A percentile compares a stretch with the other conserved stretches of the same genome.
These are phyloP conservation scores for Styela clava DNA, from an alignment of 23 tunicate genomes.

Conservation along the genomic window DNA sequence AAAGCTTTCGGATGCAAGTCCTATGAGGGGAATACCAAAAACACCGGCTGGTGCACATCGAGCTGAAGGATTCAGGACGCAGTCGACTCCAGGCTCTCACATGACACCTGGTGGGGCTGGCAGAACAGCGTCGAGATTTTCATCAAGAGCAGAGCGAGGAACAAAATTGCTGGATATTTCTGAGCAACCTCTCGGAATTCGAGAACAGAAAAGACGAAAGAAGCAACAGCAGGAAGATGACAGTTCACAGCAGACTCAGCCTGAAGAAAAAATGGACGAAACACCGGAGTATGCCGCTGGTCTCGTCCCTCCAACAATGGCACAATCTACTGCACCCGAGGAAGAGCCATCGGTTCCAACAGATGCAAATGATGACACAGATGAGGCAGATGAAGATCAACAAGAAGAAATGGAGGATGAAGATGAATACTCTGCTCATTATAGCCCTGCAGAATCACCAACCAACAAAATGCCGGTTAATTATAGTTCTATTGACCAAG, in stretches of 20 bases:
- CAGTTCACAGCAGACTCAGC: not conserved
- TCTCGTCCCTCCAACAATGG: conserved; percentile 43
- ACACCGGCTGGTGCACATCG: conserved; percentile 32
- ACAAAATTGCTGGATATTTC: conserved; percentile 90
- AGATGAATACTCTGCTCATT: not conserved
- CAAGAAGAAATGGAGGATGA: conserved; percentile 20
- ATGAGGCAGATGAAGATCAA: not conserved
- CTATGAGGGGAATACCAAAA: conserved; percentile 43
- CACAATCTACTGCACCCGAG: conserved; percentile 12
- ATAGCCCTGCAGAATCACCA: conserved; percentile 14
- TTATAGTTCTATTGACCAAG: conserved; percentile 9
- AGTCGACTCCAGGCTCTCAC: conserved; percentile 29
- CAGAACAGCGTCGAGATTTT: conserved; percentile 17
- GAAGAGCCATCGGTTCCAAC: conserved; percentile 14
- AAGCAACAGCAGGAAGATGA: conserved; percentile 58
- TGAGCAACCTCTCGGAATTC: conserved; percentile 73
- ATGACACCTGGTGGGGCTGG: conserved; percentile 3
- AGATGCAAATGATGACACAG: not conserved
- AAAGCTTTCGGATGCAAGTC: conserved; percentile 58
- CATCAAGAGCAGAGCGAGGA: conserved; percentile 61
- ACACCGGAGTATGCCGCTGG: conserved; percentile 83
- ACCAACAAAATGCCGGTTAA: not conserved
- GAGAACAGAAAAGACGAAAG: conserved; percentile 80
- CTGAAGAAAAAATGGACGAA: conserved; percentile 56
- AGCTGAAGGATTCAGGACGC: conserved; percentile 35